Conservation (phyloP, 2,888 invertebrate species). For the Clepsis dumicolana region DNA sequence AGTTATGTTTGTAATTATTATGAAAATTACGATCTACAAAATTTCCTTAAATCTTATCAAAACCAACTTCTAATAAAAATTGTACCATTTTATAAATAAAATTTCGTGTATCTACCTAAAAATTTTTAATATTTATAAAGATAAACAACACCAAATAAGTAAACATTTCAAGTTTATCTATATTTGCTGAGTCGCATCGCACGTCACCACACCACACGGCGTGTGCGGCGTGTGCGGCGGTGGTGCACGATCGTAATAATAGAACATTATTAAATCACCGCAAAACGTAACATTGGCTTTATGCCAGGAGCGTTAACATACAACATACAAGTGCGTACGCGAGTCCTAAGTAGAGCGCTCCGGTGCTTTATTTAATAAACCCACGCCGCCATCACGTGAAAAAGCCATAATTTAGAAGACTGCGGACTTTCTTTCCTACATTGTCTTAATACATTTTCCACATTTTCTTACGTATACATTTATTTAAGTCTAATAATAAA, state of each 20-base stretch:
- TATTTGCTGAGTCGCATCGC: slow-evolving; percentile 12
- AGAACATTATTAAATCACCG: slow-evolving; percentile 30
- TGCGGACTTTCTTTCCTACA: slow-evolving; percentile 4
- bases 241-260: slow-evolving; percentile 33
- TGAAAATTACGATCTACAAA: no score
- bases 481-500: not conserved
- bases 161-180: slow-evolving; percentile 11
- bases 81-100: not conserved
- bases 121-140: no score
- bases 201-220: slow-evolving; percentile 31
- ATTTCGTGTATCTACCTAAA: no score
- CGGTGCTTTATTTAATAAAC: slow-evolving; percentile 14
- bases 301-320: slow-evolving; percentile 22
- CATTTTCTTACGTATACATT: not conserved
- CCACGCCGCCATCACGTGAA: slow-evolving; percentile 4
- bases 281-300: slow-evolving; percentile 41
- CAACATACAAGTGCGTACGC: slow-evolving; percentile 27
- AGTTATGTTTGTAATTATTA: no score
- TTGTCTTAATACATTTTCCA: slow-evolving; percentile 7
- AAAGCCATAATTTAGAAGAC: slow-evolving; percentile 13
- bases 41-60: no score
- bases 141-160: not conserved
- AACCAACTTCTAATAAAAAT: not conserved
- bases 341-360: slow-evolving; percentile 29
- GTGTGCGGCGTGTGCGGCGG: no score